phyloP scores from a whole-genome alignment of 2,888 invertebrate species.

The Ischnura elegans region DNA sequence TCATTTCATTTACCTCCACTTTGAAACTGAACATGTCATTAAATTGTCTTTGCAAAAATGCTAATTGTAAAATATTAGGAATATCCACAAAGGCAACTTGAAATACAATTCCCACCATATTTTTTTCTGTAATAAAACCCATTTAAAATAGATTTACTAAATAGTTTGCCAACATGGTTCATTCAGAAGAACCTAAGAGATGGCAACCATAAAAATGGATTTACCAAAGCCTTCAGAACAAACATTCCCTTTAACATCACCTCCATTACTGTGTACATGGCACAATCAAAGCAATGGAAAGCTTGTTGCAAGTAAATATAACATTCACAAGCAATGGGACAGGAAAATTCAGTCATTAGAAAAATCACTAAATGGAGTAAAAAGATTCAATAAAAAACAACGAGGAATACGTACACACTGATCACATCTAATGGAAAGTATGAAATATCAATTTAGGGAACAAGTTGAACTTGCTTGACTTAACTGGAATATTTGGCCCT shows the following conservation, averaged over 20 bases:
- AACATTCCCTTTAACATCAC: neutral
- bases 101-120: conserved; percentile 6
- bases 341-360: conserved; percentile 22
- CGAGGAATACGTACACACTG: conserved; percentile 3
- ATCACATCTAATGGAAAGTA: conserved; percentile 50
- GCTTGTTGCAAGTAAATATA: conserved; percentile 30
- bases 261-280: neutral
- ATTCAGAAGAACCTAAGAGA: neutral
- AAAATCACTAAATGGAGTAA: neutral
- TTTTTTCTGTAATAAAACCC: conserved; percentile 2
- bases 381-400: conserved; percentile 29
- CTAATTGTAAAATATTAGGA: conserved; percentile 23
- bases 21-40: conserved; percentile 7
- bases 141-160: conserved; percentile 15
- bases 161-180: neutral
- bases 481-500: conserved; percentile 29
- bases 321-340: neutral
- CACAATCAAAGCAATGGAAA: neutral
- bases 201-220: conserved; percentile 31
- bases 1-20: conserved; percentile 32
- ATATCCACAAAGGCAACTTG: neutral
- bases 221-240: neutral
- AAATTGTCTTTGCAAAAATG: conserved; percentile 32
- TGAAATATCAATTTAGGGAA: neutral
- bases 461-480: neutral